Conservation (phyloP, 1,140 invertebrate species). For the Lepidotrigona ventralis region DNA sequence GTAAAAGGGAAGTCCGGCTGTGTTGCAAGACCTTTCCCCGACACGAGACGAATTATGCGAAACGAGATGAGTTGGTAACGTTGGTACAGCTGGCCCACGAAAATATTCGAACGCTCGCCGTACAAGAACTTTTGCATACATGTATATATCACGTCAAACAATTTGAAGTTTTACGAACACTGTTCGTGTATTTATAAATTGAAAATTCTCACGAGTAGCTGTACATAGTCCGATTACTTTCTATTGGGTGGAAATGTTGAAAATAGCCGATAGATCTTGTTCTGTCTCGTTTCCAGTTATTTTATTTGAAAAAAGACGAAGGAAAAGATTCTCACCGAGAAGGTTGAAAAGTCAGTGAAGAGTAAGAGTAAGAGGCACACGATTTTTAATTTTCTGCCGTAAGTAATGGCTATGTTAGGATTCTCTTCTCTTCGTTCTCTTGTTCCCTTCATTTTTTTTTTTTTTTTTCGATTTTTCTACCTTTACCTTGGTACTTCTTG, state of each 20-base stretch:
- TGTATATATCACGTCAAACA: no score
- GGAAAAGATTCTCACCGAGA: not conserved
- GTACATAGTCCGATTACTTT: not conserved
- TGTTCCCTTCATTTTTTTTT: not conserved
- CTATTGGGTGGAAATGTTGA: constrained; percentile 7
- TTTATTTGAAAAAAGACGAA: not conserved
- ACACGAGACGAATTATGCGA: not conserved
- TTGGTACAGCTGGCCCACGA: no score
- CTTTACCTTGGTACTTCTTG: constrained; percentile 1
- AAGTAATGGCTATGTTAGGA: not conserved
- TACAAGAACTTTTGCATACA: no score
- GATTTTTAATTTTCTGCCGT: constrained; percentile 17
- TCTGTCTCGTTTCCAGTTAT: not conserved
- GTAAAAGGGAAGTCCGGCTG: not conserved
- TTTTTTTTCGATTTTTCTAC: not conserved
- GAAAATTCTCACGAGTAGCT: no score
- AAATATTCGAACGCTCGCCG: no score
- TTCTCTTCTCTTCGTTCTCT: not conserved
- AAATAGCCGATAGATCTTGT: not conserved
- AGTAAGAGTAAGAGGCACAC: not conserved
- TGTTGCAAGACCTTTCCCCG: no score
- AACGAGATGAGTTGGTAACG: not conserved
- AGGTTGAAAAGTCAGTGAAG: not conserved
- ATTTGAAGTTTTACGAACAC: no score
- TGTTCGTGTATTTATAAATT: no score